A percentile compares a stretch with the other conserved stretches of the same genome.
phyloP scores from a whole-genome alignment of 2,113 vertebrate genomes.

The Anseranas semipalmata region DNA sequence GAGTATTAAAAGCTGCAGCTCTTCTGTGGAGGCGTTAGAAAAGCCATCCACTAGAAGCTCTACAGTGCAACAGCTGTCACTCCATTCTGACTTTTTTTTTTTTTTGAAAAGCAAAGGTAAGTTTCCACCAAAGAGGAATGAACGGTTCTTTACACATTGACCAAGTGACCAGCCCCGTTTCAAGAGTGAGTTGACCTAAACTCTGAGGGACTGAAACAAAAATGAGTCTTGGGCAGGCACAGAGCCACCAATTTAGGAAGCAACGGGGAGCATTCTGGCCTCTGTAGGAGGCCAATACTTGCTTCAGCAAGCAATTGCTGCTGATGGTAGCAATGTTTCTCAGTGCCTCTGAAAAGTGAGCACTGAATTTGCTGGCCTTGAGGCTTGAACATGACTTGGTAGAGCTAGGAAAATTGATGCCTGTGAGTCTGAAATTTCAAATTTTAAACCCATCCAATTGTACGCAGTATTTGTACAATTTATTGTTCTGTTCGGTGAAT shows the following conservation, averaged over 20 bases:
- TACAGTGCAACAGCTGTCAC: neutral
- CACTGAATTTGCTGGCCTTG: slow-evolving; percentile 21
- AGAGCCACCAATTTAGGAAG: slow-evolving; percentile 19
- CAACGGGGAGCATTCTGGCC: neutral
- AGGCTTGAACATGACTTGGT: slow-evolving; percentile 57
- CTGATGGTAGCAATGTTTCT: neutral
- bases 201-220: neutral
- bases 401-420: slow-evolving; percentile 6
- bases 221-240: neutral
- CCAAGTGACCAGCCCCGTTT: neutral
- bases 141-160: neutral
- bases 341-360: neutral
- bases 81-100: neutral
- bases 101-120: neutral
- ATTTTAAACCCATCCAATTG: slow-evolving; percentile 7
- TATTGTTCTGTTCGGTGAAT: slow-evolving; percentile 13
- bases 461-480: slow-evolving; percentile 13
- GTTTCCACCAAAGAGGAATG: neutral
- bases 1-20: neutral
- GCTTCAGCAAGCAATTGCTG: neutral
- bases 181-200: neutral
- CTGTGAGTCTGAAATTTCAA: neutral
- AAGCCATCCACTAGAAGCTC: neutral
- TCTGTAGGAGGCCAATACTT: slow-evolving; percentile 17
- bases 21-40: neutral